A percentile compares a stretch with the other conserved stretches of the same genome.
phyloP scores from a whole-genome alignment of 2,113 vertebrate genomes.

The Halichoerus grypus region DNA sequence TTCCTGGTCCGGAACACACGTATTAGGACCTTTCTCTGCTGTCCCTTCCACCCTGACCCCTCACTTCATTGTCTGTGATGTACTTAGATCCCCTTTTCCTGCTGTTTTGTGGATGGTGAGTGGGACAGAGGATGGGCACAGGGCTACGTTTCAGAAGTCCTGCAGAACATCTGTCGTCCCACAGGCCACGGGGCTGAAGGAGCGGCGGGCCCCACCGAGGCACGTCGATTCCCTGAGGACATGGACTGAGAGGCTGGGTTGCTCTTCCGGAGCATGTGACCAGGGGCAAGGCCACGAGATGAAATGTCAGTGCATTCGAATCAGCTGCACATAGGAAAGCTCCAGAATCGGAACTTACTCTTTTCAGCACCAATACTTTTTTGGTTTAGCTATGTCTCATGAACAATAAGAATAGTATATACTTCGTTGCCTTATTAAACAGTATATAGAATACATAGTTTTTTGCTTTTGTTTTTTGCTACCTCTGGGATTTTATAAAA shows the following conservation, averaged over 20 bases:
- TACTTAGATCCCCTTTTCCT: neutral
- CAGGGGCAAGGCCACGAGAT: slow-evolving; percentile 72
- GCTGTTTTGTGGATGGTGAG: neutral
- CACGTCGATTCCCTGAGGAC: neutral
- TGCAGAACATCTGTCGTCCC: slow-evolving; percentile 77
- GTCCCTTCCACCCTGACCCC: neutral
- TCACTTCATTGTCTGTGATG: neutral
- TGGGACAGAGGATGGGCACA: neutral
- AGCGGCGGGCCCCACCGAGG: neutral
- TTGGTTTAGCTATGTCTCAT: neutral
- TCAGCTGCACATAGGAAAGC: neutral
- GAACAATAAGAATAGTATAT: neutral
- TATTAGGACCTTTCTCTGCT: neutral
- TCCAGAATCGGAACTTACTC: neutral
- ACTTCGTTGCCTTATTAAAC: neutral
- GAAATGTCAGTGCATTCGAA: neutral
- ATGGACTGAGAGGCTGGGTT: slow-evolving; percentile 85
- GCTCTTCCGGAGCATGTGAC: slow-evolving; percentile 85
- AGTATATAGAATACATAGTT: neutral
- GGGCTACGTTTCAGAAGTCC: neutral
- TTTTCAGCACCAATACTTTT: neutral
- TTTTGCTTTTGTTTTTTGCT: neutral
- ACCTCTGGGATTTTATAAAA: slow-evolving; percentile 18
- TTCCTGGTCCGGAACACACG: neutral
- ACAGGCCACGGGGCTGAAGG: slow-evolving; percentile 86